Evolutionary conservation across 1,140 invertebrate genomes (phyloP), one percentile per base, ranked within the genome.

Genomic region (Campodea augens): DNA sequence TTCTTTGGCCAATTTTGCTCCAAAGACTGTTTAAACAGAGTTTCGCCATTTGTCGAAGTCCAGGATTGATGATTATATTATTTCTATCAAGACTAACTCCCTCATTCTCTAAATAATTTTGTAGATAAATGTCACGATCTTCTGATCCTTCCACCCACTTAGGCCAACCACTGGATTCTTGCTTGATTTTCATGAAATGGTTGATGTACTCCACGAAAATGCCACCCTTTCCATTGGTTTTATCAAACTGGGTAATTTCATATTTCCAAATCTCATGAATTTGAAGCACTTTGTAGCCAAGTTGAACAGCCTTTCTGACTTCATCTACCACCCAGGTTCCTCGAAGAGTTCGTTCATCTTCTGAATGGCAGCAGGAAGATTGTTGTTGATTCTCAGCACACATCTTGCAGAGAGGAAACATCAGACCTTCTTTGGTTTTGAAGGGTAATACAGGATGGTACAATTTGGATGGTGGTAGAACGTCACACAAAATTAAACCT

Each of bases 281-380:
- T 15, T 57, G 39, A 4, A 59, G 0, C 24, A 68, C 51, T 44
- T 47, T 47, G 38, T 66, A 64, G 1, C 58, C 60, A 40, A 48
- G 47, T 22, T 55, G 40, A 0, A 60, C 21, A 0, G 64, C 62
- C 45, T 58, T 55, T 23, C 43, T 21, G 4, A 66, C 12, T 52
- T 67, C 63, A 18, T 57, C 52, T 7, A 52, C 49, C 0, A 58
- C 55, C 56, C 59, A 66, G 3, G 58, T 62, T 38, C 63, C 62
- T 0, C 38, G 52, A 7, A 67, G 47, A 0, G 44, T 21, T 23
- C 60, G 45, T 38, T 64, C 51, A 5, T 54, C 49, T 23, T 52
- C 48, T 5, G 25, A 48, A 50, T 66, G 61, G n/a, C 10, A 4
- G 38, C 52, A 59, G 15, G 45, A 12, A 2, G 13, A 18, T 22